Conservation (phyloP, 2,113 vertebrate species). For the Atherinomorus stipes region DNA sequence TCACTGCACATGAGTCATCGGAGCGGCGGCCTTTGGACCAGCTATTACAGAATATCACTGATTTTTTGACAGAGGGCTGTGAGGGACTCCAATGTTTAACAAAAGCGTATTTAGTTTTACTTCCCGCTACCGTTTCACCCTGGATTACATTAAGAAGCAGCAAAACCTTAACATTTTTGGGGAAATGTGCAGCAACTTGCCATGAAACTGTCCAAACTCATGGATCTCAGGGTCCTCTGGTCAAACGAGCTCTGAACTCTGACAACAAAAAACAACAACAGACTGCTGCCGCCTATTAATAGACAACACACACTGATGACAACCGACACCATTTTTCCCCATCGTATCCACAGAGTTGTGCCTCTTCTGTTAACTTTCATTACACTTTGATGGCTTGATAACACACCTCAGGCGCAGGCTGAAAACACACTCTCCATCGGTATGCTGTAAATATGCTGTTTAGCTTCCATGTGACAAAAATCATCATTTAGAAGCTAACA, state of each 20-base stretch:
- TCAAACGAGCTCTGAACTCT: constrained; percentile 12
- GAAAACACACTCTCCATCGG: not conserved
- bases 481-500: too few relatives aligned
- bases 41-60: constrained; percentile 15
- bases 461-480: too few relatives aligned
- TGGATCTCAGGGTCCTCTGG: not conserved
- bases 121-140: too few relatives aligned
- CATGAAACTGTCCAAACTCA: too few relatives aligned
- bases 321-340: constrained; percentile 20
- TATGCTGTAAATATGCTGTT: too few relatives aligned
- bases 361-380: not conserved
- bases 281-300: constrained; percentile 9
- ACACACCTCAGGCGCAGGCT: not conserved
- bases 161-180: too few relatives aligned
- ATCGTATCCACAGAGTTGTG: not conserved
- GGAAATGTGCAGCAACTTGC: too few relatives aligned
- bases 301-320: constrained; percentile 6
- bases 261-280: constrained; percentile 6
- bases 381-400: not conserved
- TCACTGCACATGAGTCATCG: constrained; percentile 48
- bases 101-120: too few relatives aligned
- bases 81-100: constrained; percentile 8
- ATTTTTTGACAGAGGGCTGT: not conserved
- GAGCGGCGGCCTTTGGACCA: constrained; percentile 28
- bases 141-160: too few relatives aligned